Conservation (phyloP, 2,888 invertebrate genomes). For the Amblyjoppa fuscipennis region DNA sequence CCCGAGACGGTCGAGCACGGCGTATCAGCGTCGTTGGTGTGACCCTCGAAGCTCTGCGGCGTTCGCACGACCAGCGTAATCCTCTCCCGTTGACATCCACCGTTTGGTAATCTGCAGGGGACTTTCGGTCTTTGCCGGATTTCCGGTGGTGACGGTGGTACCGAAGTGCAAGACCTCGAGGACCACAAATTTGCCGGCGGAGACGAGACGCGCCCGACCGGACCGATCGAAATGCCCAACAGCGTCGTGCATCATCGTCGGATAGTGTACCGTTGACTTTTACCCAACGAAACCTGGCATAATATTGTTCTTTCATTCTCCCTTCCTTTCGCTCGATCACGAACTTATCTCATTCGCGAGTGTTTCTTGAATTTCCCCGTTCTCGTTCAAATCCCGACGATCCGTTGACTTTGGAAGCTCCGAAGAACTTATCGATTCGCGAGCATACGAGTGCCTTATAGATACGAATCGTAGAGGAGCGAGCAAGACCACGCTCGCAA, state of each 20-base stretch:
- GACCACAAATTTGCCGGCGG: neutral
- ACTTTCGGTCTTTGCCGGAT: constrained; percentile 17
- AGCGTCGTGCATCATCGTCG: neutral
- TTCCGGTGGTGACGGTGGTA: neutral
- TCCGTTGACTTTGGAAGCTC: constrained; percentile 30
- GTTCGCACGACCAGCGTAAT: constrained; percentile 3
- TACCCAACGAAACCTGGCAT: neutral
- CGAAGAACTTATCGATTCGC: constrained; percentile 47
- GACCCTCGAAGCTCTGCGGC: neutral
- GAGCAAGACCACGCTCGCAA: constrained; percentile 14
- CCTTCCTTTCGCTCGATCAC: neutral
- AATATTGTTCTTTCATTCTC: neutral
- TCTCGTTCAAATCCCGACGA: constrained; percentile 2
- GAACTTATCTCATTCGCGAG: neutral
- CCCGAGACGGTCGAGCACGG: neutral
- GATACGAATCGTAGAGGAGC: constrained; percentile 16
- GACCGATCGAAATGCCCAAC: neutral
- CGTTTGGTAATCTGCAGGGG: constrained; percentile 5
- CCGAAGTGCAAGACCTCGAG: neutral
- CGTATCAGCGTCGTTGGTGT: constrained; percentile 14
- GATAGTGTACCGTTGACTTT: neutral
- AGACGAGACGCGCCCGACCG: neutral
- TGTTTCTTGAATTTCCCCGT: neutral
- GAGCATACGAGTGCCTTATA: constrained; percentile 12
- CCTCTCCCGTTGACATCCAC: constrained; percentile 1